Evolutionary conservation across 2,888 invertebrate genomes (phyloP), one percentile per base, ranked within the genome.

Genomic region (Halictus ligatus): DNA sequence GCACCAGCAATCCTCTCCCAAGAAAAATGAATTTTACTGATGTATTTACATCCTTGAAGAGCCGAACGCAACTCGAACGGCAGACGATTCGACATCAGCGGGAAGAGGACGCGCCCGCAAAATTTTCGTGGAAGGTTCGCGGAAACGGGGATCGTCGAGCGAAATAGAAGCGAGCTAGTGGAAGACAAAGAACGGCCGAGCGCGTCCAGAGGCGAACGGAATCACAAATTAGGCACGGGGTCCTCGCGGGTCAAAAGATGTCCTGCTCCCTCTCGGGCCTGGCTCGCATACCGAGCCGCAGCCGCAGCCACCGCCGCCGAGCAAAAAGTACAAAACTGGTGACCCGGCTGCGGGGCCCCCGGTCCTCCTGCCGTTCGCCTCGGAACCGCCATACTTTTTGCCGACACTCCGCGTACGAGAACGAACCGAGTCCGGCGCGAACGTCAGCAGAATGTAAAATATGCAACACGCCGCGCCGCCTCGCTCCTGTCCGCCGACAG

Each of bases 391-490:
- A 93, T 93, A 90, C 92, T 92, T 94, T 94, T 93, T 94, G 93
- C 90, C 91, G 89, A 92, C 91, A 92, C 92, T 92, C 92, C 91
- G 91, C 91, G 91, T 86, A 84, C 84, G 83, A 85, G 87, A 89
- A 89, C 90, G 91, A 90, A 91, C 92, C 88, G 91, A 87, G 91
- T 91, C 91, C 90, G 91, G 91, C 91, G 90, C 90, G 92, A 92
- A 91, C 92, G 91, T 92, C 93, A 91, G 91, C 92, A 92, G 94
- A 94, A 94, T 95, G 92, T 93, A 93, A 94, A 94, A 94, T 94
- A 94, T 94, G 93, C 94, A 94, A 92, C 90, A 84, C 89, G 88
- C 84, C 78, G 80, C 89, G 88, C 84, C 78, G 80, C 79, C 71
- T 76, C 54, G 76, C 72, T 75, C 60, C 76, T 64, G 48, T 46